A percentile compares a stretch with the other conserved stretches of the same genome.
These are phyloP conservation scores for Spodoptera littoralis DNA, from an alignment of 2,888 invertebrate species.

Conservation along the genomic window DNA sequence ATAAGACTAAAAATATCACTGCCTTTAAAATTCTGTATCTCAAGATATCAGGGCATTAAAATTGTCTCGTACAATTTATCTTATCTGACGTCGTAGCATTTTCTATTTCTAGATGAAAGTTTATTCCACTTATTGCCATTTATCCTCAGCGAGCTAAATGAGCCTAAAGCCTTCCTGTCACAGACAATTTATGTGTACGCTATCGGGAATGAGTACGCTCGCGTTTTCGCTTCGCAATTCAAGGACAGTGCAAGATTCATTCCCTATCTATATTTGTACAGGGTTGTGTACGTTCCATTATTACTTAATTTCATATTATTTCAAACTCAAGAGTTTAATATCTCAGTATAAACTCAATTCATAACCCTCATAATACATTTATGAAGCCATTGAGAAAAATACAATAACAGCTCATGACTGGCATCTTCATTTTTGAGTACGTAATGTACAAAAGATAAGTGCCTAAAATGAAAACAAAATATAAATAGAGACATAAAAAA, in stretches of 20 bases:
- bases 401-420: constrained; percentile 40
- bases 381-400: constrained; percentile 37
- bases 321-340: constrained; percentile 29
- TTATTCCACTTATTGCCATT: constrained; percentile 57
- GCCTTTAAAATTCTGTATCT: constrained; percentile 3
- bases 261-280: constrained; percentile 36
- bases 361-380: constrained; percentile 22
- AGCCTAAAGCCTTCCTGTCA: constrained; percentile 53
- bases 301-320: constrained; percentile 12
- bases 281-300: constrained; percentile 8
- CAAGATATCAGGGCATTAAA: constrained; percentile 25
- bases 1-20: neutral
- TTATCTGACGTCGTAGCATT: constrained; percentile 34
- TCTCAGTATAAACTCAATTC: constrained; percentile 24
- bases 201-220: constrained; percentile 43
- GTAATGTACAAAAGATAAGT: constrained; percentile 32
- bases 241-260: constrained; percentile 52
- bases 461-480: constrained; percentile 34
- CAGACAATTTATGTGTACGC: constrained; percentile 53
- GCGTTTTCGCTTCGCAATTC: constrained; percentile 43
- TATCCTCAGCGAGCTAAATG: constrained; percentile 52
- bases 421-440: constrained; percentile 21
- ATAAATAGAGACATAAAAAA: constrained; percentile 29
- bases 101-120: constrained; percentile 52
- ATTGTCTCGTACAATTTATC: constrained; percentile 35